These are phyloP conservation scores for Callionymus lyra DNA, from an alignment of 2,113 vertebrate species.

Conservation along the genomic window DNA sequence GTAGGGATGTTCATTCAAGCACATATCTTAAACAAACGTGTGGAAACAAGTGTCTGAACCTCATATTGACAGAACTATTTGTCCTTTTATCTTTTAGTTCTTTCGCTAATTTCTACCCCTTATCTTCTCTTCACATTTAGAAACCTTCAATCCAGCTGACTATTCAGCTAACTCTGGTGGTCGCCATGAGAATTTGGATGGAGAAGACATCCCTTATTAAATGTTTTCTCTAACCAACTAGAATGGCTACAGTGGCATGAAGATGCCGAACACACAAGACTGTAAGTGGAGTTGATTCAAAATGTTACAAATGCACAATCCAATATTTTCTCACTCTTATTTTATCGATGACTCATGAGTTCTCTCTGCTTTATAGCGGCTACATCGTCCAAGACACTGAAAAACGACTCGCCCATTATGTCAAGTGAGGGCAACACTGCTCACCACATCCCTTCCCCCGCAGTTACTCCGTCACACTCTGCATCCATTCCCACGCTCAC, in stretches of 20 bases:
- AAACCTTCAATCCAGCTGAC: slow-evolving; percentile 90
- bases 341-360: no score
- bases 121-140: slow-evolving; percentile 52
- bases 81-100: no score
- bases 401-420: slow-evolving; percentile 71
- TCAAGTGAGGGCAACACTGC: slow-evolving; percentile 58
- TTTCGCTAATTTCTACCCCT: no score
- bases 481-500: slow-evolving; percentile 74
- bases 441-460: slow-evolving; percentile 65
- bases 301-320: no score
- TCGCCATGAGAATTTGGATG: slow-evolving; percentile 77
- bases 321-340: no score
- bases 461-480: slow-evolving; percentile 69
- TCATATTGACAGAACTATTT: neutral
- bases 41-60: slow-evolving; percentile 27
- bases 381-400: slow-evolving; percentile 62
- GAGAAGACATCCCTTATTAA: no score
- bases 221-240: no score
- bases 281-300: slow-evolving; percentile 65
- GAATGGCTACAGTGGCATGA: slow-evolving; percentile 80
- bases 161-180: slow-evolving; percentile 73
- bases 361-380: slow-evolving; percentile 42
- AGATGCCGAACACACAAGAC: slow-evolving; percentile 73
- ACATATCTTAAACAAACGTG: slow-evolving; percentile 35
- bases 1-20: slow-evolving; percentile 39